These are phyloP conservation scores for Macrostomum lignano DNA, from an alignment of 1,140 invertebrate genomes.

Conservation along the genomic window DNA sequence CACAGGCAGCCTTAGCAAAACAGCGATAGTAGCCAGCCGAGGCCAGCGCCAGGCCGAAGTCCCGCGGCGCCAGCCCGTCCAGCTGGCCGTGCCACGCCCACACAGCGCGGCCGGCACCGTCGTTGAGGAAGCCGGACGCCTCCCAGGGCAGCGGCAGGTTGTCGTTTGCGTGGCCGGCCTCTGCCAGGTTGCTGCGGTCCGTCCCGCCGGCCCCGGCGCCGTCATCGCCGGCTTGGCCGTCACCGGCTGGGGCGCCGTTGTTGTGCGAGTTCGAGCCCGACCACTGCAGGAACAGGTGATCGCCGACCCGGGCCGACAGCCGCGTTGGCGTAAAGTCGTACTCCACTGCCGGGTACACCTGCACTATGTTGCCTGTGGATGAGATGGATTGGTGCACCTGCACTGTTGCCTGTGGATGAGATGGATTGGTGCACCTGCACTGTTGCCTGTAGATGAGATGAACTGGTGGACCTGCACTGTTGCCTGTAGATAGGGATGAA, in stretches of 20 bases:
- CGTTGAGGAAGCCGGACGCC: conserved; percentile 15
- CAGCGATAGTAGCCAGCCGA: conserved; percentile 20
- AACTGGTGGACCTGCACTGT: no score
- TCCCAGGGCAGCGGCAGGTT: conserved; percentile 23
- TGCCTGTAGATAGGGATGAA: no score
- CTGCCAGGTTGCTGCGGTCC: conserved; percentile 21
- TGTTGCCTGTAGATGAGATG: no score
- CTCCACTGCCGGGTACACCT: no score
- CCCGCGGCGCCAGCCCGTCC: conserved; percentile 10
- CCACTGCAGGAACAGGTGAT: conserved; percentile 22
- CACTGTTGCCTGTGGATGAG: no score
- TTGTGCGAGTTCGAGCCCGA: conserved; percentile 25
- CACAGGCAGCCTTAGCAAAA: not conserved
- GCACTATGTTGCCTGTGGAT: no score
- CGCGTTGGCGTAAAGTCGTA: conserved; percentile 20
- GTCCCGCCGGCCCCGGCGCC: conserved; percentile 21
- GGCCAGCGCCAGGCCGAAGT: conserved; percentile 18
- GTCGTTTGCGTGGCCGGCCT: conserved; percentile 14
- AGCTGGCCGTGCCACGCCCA: conserved; percentile 16
- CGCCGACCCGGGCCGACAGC: conserved; percentile 11
- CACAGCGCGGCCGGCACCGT: conserved; percentile 13
- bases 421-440: no score
- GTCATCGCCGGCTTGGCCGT: conserved; percentile 20
- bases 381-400: no score
- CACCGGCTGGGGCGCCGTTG: conserved; percentile 15